Evolutionary conservation across 2,888 invertebrate genomes (phyloP).

Genomic region (Macrosiphum euphorbiae): DNA sequence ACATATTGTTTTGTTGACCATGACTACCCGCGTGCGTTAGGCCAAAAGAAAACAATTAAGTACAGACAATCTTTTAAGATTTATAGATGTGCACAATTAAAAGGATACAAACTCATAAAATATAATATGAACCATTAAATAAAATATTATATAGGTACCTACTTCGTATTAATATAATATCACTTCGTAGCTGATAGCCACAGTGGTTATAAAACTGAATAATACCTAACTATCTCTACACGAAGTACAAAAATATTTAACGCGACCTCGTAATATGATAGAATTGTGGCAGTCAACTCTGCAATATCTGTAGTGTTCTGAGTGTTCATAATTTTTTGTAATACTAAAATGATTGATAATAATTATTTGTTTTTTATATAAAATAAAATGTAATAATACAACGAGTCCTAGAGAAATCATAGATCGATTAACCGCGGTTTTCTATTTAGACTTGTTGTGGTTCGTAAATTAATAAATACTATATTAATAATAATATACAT

Average conservation of each 20-base stretch:
- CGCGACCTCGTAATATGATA: not conserved
- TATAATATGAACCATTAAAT: not conserved
- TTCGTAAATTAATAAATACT: not conserved
- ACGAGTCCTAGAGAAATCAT: not conserved
- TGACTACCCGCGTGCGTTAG: not conserved
- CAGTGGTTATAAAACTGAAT: not conserved
- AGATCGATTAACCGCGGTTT: not conserved
- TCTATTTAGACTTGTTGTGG: not conserved
- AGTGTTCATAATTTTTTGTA: not conserved
- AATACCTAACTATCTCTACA: not conserved
- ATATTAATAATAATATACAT: not conserved
- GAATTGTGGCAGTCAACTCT: not conserved
- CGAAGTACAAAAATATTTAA: not conserved
- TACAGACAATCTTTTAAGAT: not conserved
- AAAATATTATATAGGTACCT: not conserved
- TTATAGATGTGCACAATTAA: not conserved
- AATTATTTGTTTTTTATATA: not conserved
- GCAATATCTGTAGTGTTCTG: not conserved
- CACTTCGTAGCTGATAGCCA: not conserved
- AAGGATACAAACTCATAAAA: slow-evolving; percentile 6
- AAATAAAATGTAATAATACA: not conserved
- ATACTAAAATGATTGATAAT: not conserved
- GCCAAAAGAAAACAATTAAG: not conserved
- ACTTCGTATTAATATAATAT: not conserved
- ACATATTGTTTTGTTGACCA: not conserved